Conservation (phyloP, 2,888 invertebrate genomes). For the Odontocerum albicorne region DNA sequence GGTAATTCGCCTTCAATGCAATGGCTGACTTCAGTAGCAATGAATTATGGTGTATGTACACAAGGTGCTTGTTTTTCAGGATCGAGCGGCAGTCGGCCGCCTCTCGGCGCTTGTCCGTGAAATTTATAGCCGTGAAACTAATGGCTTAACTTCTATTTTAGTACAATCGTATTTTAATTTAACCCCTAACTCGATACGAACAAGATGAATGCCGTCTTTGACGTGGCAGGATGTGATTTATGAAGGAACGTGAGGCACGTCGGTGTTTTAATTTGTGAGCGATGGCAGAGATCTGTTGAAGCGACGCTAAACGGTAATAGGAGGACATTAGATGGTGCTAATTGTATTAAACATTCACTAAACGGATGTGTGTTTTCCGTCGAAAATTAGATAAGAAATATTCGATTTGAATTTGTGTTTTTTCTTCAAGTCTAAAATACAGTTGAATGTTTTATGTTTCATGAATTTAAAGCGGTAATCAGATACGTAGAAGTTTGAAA, state of each 20-base stretch:
- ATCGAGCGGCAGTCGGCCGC: constrained; percentile 13
- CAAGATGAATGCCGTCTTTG: constrained; percentile 22
- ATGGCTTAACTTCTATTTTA: constrained; percentile 26
- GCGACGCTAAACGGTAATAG: constrained; percentile 13
- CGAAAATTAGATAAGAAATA: too few relatives aligned
- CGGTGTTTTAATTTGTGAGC: constrained; percentile 17
- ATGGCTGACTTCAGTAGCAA: constrained; percentile 6
- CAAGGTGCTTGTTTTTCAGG: constrained; percentile 17
- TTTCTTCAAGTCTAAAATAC: too few relatives aligned
- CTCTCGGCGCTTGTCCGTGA: constrained; percentile 33
- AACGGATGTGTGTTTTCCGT: too few relatives aligned
- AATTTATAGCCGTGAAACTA: constrained; percentile 29
- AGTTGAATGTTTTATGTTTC: too few relatives aligned
- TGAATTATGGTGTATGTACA: constrained; percentile 22
- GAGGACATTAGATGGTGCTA: not conserved
- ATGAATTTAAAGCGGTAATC: too few relatives aligned
- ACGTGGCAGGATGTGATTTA: constrained; percentile 29
- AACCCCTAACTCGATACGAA: constrained; percentile 24
- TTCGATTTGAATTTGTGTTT: too few relatives aligned
- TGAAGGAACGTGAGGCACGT: constrained; percentile 1
- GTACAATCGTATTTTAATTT: constrained; percentile 33
- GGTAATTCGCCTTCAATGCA: too few relatives aligned
- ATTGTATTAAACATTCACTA: constrained; percentile 1
- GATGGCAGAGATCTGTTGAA: not conserved
- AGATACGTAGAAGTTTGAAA: too few relatives aligned